phyloP scores from a whole-genome alignment of 1,140 invertebrate species.

The Drosophila mayri region DNA sequence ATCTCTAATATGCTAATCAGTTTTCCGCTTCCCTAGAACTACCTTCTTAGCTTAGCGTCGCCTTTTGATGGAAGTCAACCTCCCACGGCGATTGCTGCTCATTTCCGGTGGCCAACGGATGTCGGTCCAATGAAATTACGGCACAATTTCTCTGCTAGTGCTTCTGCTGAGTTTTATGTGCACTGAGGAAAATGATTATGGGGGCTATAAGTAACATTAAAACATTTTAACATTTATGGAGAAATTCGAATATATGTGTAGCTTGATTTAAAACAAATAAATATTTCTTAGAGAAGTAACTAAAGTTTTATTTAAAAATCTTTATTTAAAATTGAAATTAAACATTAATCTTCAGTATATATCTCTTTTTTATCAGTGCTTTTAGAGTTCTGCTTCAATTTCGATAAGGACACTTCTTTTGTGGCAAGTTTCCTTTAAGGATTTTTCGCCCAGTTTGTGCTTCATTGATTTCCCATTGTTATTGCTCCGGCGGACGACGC shows the following conservation, averaged over 20 bases:
- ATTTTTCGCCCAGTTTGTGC: slow-evolving; percentile 44
- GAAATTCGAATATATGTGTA: no score
- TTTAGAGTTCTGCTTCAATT: slow-evolving; percentile 10
- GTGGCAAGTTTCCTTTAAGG: slow-evolving; percentile 49
- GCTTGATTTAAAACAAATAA: no score
- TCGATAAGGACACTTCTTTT: slow-evolving; percentile 26
- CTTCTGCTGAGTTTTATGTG: neutral
- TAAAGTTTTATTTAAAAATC: neutral
- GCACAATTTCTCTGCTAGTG: slow-evolving; percentile 26
- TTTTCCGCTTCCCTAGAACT: neutral
- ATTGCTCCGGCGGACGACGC: slow-evolving; percentile 17
- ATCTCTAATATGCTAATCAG: slow-evolving; percentile 48
- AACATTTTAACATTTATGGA: no score
- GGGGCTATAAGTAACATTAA: no score
- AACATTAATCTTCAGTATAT: neutral
- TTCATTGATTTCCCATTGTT: slow-evolving; percentile 69
- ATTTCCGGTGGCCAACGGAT: slow-evolving; percentile 37
- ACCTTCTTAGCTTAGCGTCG: neutral
- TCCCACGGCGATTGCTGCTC: slow-evolving; percentile 22
- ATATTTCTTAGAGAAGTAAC: no score
- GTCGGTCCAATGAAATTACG: slow-evolving; percentile 45
- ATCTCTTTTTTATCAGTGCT: neutral
- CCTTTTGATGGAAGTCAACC: neutral
- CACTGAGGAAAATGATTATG: neutral
- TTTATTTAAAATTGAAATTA: neutral